Evolutionary conservation across 2,113 vertebrate genomes (phyloP).

Genomic region (Lophotis ruficrista): DNA sequence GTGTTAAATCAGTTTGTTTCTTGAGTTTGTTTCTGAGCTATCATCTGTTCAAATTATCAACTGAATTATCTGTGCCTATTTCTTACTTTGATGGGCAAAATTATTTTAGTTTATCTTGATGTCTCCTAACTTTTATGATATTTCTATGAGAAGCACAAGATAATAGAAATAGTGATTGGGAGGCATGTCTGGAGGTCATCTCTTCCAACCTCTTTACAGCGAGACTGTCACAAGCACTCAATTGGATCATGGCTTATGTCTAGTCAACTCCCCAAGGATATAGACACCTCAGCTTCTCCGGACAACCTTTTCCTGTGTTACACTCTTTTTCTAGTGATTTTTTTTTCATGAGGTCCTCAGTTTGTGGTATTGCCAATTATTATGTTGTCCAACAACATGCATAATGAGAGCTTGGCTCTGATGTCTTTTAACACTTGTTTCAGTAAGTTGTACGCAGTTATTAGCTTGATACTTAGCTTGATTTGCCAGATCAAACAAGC

Average conservation of each 20-base stretch:
- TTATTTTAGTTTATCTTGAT: not conserved
- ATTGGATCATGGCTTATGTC: not conserved
- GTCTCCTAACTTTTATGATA: not conserved
- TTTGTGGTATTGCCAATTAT: not conserved
- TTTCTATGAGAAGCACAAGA: not conserved
- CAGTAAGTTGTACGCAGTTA: not conserved
- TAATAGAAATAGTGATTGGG: not conserved
- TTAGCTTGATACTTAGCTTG: not conserved
- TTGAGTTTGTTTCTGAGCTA: not conserved
- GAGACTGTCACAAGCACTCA: not conserved
- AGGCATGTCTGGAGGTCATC: not conserved
- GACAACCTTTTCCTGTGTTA: not conserved
- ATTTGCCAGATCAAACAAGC: not conserved
- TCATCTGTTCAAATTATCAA: not conserved
- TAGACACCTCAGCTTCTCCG: not conserved
- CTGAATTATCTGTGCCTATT: not conserved
- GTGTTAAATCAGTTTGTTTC: not conserved
- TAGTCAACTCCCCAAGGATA: not conserved
- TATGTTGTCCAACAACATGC: not conserved
- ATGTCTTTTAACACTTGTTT: not conserved
- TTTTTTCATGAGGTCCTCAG: not conserved
- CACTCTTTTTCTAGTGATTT: not conserved
- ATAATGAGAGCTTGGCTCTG: not conserved
- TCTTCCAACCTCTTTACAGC: not conserved
- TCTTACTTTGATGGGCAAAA: not conserved